Conservation (phyloP, 1,140 invertebrate genomes). For the Pseudomyrmex dendroicus region DNA sequence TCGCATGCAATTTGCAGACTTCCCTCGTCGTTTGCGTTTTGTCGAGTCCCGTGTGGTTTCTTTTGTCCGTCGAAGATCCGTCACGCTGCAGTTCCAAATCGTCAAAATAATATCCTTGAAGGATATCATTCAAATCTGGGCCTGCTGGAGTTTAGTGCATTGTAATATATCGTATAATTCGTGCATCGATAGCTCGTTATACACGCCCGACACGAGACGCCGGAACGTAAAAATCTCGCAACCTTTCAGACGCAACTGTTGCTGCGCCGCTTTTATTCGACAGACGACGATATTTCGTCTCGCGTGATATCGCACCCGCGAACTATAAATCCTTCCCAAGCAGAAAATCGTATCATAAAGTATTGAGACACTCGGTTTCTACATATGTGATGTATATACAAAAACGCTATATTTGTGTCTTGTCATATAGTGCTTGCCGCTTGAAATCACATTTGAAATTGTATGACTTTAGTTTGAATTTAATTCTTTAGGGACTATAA, state of each 20-base stretch:
- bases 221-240: slow-evolving; percentile 24
- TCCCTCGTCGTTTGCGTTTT: not conserved
- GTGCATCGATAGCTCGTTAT: slow-evolving; percentile 31
- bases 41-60: not conserved
- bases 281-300: slow-evolving; percentile 50
- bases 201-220: not conserved
- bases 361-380: slow-evolving; percentile 31
- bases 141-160: not conserved
- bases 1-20: slow-evolving; percentile 26
- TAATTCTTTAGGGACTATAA: not conserved
- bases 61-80: slow-evolving; percentile 6
- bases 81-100: not conserved
- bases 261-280: slow-evolving; percentile 41
- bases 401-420: slow-evolving; percentile 3
- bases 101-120: slow-evolving; percentile 3
- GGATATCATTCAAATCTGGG: not conserved
- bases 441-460: slow-evolving; percentile 11
- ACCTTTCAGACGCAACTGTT: slow-evolving; percentile 54
- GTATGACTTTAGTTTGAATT: not conserved
- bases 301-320: slow-evolving; percentile 28
- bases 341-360: slow-evolving; percentile 50
- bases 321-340: slow-evolving; percentile 44
- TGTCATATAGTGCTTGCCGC: not conserved
- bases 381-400: not conserved
- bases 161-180: slow-evolving; percentile 30